A percentile compares a stretch with the other conserved stretches of the same genome.
Conservation (phyloP, 2,113 vertebrate species). For the Sapayoa aenigma region DNA sequence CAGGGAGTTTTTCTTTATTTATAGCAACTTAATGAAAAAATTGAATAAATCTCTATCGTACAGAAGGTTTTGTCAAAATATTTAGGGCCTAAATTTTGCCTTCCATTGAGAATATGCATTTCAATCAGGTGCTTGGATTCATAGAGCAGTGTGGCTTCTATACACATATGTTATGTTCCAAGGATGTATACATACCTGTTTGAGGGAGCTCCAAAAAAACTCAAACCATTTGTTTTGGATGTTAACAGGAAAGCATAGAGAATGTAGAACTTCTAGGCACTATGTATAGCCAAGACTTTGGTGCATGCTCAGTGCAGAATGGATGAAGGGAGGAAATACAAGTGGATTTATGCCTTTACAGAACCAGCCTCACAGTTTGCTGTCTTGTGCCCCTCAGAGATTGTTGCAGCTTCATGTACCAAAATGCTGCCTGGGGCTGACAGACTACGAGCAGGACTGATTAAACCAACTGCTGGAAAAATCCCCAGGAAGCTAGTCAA, state of each 20-base stretch:
- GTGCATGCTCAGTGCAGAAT: neutral
- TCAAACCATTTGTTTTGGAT: neutral
- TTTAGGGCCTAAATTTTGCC: neutral
- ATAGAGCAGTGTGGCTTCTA: neutral
- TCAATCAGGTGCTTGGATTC: neutral
- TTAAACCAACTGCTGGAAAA: constrained; percentile 5
- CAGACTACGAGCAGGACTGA: neutral
- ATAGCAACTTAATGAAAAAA: neutral
- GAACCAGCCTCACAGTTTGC: neutral
- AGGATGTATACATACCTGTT: neutral
- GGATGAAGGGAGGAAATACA: neutral
- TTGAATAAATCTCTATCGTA: neutral
- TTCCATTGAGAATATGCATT: neutral
- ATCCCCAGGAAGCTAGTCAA: constrained; percentile 1
- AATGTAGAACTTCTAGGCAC: neutral
- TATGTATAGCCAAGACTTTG: neutral
- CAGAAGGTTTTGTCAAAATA: neutral
- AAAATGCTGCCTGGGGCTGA: neutral
- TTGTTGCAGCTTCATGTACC: neutral
- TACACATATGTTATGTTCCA: neutral
- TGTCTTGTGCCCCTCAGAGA: neutral
- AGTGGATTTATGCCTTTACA: neutral
- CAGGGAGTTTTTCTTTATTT: neutral
- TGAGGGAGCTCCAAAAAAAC: neutral
- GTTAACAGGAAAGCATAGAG: neutral